Percentiles rank a stretch among this genome's conserved stretches.
Conservation (phyloP, 2,797 vertebrate species). For the Smutsia gigantea region DNA sequence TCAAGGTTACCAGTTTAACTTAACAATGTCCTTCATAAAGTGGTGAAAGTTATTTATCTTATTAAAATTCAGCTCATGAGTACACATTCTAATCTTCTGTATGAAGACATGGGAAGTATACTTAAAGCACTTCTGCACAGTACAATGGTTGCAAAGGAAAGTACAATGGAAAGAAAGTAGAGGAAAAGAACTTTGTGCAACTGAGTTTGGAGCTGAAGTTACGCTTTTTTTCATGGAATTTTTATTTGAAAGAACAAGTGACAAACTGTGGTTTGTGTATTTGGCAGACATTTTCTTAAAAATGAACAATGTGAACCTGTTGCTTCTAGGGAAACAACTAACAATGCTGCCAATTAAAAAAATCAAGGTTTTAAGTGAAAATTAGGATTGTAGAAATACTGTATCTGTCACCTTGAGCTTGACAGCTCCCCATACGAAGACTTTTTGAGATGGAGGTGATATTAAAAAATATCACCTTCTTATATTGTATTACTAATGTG, state of each 20-base stretch:
- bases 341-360: neutral
- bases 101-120: neutral
- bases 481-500: neutral
- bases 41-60: neutral
- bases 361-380: conserved; percentile 41
- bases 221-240: neutral
- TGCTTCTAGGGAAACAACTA: neutral
- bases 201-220: neutral
- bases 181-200: neutral
- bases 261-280: neutral
- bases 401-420: neutral
- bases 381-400: neutral
- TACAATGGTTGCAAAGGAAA: neutral
- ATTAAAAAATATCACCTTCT: conserved; percentile 30
- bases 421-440: neutral
- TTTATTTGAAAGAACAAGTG: neutral
- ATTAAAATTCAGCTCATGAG: neutral
- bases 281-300: neutral
- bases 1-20: neutral
- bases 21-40: neutral
- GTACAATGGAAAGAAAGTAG: too few species aligned
- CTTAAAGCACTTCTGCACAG: neutral
- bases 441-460: neutral
- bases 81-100: neutral
- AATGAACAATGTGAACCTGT: neutral